These are phyloP conservation scores for Odiellus spinosus DNA, from an alignment of 2,888 invertebrate genomes.

Conservation along the genomic window DNA sequence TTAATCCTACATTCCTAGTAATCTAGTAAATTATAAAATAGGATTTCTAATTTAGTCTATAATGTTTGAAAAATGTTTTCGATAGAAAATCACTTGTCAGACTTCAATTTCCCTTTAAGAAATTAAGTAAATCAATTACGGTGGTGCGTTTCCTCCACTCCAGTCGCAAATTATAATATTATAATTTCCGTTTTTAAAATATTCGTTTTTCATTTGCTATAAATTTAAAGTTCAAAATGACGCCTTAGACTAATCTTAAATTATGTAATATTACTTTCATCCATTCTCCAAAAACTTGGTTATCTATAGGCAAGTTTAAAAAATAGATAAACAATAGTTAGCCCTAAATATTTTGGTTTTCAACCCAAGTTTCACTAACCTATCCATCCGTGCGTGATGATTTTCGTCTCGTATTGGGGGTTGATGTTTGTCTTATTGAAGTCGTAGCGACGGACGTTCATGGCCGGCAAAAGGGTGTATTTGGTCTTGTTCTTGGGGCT, in stretches of 20 bases:
- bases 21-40: too few species aligned
- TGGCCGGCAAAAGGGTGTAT: constrained; percentile 1
- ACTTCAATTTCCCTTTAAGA: too few species aligned
- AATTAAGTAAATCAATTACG: constrained; percentile 7
- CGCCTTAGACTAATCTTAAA: too few species aligned
- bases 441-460: constrained; percentile 4
- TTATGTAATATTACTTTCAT: constrained; percentile 16
- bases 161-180: constrained; percentile 20
- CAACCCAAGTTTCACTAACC: too few species aligned
- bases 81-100: too few species aligned
- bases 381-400: constrained; percentile 20
- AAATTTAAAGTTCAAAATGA: background rate
- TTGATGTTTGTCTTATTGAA: constrained; percentile 11
- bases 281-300: constrained; percentile 16
- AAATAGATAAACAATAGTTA: too few species aligned
- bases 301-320: too few species aligned
- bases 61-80: too few species aligned
- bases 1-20: too few species aligned
- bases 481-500: constrained; percentile 14
- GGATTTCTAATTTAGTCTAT: too few species aligned
- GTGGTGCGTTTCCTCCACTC: constrained; percentile 17
- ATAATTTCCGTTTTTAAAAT: constrained; percentile 5
- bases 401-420: constrained; percentile 8
- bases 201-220: constrained; percentile 6
- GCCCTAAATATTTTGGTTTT: too few species aligned